phyloP scores from a whole-genome alignment of 2,113 vertebrate genomes.

The Upupa epops region DNA sequence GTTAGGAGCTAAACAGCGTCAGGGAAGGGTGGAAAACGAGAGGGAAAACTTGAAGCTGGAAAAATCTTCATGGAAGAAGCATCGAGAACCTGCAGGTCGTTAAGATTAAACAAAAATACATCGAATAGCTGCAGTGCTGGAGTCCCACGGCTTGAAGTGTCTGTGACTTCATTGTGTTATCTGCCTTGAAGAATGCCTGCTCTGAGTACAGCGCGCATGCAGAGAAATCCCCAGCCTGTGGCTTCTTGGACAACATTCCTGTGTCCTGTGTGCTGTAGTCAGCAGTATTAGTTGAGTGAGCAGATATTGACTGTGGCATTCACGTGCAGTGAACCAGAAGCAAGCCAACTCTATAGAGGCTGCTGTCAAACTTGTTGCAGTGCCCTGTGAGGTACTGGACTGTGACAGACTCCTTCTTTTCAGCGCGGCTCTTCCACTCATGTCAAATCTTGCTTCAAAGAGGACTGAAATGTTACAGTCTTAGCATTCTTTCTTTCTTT shows the following conservation, averaged over 20 bases:
- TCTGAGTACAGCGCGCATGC: slow-evolving; percentile 68
- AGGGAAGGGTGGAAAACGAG: background rate
- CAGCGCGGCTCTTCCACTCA: slow-evolving; percentile 72
- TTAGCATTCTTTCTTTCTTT: background rate
- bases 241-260: slow-evolving; percentile 74
- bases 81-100: background rate
- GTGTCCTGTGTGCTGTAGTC: slow-evolving; percentile 79
- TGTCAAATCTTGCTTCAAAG: slow-evolving; percentile 70
- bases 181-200: slow-evolving; percentile 48
- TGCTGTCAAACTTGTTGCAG: slow-evolving; percentile 80
- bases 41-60: background rate
- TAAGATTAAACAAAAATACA: background rate
- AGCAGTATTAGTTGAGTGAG: slow-evolving; percentile 73
- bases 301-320: slow-evolving; percentile 79
- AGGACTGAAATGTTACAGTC: slow-evolving; percentile 67
- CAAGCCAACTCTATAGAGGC: slow-evolving; percentile 74
- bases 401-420: slow-evolving; percentile 75
- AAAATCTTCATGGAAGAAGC: background rate
- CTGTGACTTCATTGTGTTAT: slow-evolving; percentile 57
- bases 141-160: slow-evolving; percentile 48
- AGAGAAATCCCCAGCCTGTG: slow-evolving; percentile 31
- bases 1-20: background rate
- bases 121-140: background rate
- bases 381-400: slow-evolving; percentile 73
- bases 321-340: slow-evolving; percentile 79